phyloP scores from a whole-genome alignment of 2,888 invertebrate genomes.

The Thera obeliscata region DNA sequence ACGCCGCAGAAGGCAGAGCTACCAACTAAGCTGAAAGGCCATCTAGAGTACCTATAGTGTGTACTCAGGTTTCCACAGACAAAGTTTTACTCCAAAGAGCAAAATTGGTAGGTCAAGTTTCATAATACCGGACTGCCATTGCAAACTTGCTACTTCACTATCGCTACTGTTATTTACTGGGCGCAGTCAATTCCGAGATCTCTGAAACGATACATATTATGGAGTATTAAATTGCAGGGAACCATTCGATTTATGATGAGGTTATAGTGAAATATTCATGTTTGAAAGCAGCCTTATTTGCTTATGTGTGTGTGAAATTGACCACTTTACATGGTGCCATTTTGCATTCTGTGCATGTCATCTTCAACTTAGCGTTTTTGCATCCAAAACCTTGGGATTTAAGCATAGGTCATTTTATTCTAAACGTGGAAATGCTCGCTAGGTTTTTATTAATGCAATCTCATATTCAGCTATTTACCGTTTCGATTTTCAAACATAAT shows the following conservation, averaged over 20 bases:
- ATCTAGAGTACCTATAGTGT: neutral
- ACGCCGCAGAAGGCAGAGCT: too few relatives aligned
- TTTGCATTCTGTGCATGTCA: neutral
- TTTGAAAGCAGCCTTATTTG: neutral
- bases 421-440: too few relatives aligned
- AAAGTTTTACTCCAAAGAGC: neutral
- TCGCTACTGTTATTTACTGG: neutral
- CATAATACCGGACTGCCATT: neutral
- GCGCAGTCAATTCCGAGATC: neutral
- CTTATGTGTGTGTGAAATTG: neutral
- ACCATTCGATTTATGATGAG: neutral
- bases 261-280: neutral
- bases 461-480: too few relatives aligned
- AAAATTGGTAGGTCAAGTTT: constrained; percentile 1
- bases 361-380: neutral
- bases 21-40: too few relatives aligned
- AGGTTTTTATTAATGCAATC: too few relatives aligned
- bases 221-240: neutral
- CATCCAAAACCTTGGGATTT: too few relatives aligned
- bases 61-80: neutral
- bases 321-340: neutral
- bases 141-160: too few relatives aligned
- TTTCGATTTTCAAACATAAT: too few relatives aligned
- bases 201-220: neutral
- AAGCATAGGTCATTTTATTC: too few relatives aligned